phyloP scores from a whole-genome alignment of 1,140 invertebrate genomes.

The Dinoponera quadriceps region DNA sequence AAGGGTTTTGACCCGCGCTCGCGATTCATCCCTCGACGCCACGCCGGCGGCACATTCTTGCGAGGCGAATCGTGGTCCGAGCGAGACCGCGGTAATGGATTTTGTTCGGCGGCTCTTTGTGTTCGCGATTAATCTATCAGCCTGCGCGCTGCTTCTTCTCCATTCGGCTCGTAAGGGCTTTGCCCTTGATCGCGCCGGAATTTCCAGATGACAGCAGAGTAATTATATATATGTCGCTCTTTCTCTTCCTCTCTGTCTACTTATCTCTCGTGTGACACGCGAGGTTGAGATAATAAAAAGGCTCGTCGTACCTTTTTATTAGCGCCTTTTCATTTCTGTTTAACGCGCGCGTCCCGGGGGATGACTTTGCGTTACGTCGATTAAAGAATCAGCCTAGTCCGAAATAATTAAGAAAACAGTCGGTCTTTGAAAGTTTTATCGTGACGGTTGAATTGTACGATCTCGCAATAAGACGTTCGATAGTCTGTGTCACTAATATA shows the following conservation, averaged over 20 bases:
- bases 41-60: conserved; percentile 39
- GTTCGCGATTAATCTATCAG: conserved; percentile 62
- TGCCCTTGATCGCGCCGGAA: conserved; percentile 49
- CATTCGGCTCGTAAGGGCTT: conserved; percentile 28
- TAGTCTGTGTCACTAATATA: too few relatives aligned
- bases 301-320: conserved; percentile 34
- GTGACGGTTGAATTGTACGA: too few relatives aligned
- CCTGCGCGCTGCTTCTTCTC: conserved; percentile 46
- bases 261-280: conserved; percentile 26
- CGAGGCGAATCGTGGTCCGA: conserved; percentile 51
- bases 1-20: conserved; percentile 54
- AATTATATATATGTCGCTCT: conserved; percentile 54
- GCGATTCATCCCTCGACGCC: conserved; percentile 51
- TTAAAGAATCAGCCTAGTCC: background rate
- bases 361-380: conserved; percentile 32
- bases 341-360: background rate
- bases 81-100: conserved; percentile 63
- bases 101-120: conserved; percentile 66
- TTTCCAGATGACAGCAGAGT: conserved; percentile 59
- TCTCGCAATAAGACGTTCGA: too few relatives aligned
- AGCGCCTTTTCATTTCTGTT: conserved; percentile 10
- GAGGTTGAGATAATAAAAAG: conserved; percentile 23
- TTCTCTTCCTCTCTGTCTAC: background rate
- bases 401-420: background rate
- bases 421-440: background rate